Percentiles rank a stretch among this genome's conserved stretches.
These are phyloP conservation scores for Clavelina lepadiformis DNA, from an alignment of 23 tunicate species.

Conservation along the genomic window DNA sequence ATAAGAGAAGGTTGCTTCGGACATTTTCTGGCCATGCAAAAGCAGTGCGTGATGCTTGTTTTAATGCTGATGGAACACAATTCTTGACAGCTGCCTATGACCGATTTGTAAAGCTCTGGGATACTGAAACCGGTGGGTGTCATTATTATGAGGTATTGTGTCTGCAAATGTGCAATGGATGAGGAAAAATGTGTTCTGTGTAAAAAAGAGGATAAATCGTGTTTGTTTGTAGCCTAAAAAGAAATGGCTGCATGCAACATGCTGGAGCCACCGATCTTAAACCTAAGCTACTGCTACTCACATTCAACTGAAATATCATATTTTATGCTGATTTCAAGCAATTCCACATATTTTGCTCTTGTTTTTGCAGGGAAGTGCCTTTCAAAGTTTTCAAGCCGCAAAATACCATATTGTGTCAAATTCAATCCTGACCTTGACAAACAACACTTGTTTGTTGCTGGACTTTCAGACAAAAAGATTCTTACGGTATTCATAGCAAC, in stretches of 20 bases:
- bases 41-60: constrained; percentile 80
- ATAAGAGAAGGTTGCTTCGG: constrained; percentile 72
- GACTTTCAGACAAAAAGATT: constrained; percentile 93
- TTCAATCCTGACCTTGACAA: constrained; percentile 93
- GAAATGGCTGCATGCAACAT: too few relatives aligned
- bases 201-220: too few relatives aligned
- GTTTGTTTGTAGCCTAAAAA: too few relatives aligned
- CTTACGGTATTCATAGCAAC: too few relatives aligned
- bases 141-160: too few relatives aligned
- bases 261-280: too few relatives aligned
- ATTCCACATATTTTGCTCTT: background rate
- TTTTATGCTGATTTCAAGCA: too few relatives aligned
- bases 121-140: constrained; percentile 97
- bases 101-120: constrained; percentile 91
- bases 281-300: too few relatives aligned
- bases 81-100: constrained; percentile 94
- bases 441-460: constrained; percentile 92
- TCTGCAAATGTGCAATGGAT: too few relatives aligned
- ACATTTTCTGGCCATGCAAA: constrained; percentile 88
- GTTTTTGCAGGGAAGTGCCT: constrained; percentile 68
- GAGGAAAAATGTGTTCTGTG: too few relatives aligned
- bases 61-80: constrained; percentile 63
- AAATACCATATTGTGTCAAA: constrained; percentile 97
- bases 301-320: background rate
- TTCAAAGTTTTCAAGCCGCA: constrained; percentile 65